Base-by-base conservation (phyloP, 2,797 vertebrate species). In the Pseudomugil tenellus region DNA sequence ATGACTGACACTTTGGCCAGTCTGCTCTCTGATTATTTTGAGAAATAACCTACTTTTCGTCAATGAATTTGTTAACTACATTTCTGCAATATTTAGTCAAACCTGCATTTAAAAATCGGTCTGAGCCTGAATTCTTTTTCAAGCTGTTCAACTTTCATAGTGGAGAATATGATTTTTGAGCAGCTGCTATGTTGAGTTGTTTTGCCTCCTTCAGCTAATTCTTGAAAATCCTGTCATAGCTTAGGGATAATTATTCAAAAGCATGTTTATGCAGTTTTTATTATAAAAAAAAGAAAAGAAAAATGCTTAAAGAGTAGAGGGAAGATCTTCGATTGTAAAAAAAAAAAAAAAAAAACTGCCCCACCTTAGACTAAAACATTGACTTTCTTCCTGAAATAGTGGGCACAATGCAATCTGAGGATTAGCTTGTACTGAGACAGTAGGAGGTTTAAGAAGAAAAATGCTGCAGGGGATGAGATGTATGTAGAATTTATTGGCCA, bases 131-230 rank as follows among this genome's bases (percentile, higher is more conserved):
- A 72, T 81, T n/a, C 74, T 72, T 82, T 80, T 70, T 61, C 25
- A 37, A 67, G 72, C 68, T 4, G 41, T 68, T 76, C 68, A 83
- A 79, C 60, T 60, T 65, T 63, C 57, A 77, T 59, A 57, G 52
- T 80, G 51, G 72, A 72, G 58, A 75, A 85, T 83, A 84, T 68
- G 14, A 76, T 80, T 72, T 78, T 79, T 63, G 76, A 74, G 69
- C 46, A 1, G 52, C 43, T 34, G 51, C 43, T 70, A 54, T 37
- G 59, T 74, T 71, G 73, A 77, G 48, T 63, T 71, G 66, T 81
- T 86, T 85, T 77, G 68, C 73, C 58, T 76, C 67, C 31, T 79
- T 16, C 0, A 66, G 67, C 71, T 78, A 73, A 69, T 74, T 86
- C 80, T 70, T 41, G 21, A 51, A 55, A 10, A 32, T 78, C 76